These are phyloP conservation scores for Noctua janthina DNA, from an alignment of 2,888 invertebrate species.

Conservation along the genomic window DNA sequence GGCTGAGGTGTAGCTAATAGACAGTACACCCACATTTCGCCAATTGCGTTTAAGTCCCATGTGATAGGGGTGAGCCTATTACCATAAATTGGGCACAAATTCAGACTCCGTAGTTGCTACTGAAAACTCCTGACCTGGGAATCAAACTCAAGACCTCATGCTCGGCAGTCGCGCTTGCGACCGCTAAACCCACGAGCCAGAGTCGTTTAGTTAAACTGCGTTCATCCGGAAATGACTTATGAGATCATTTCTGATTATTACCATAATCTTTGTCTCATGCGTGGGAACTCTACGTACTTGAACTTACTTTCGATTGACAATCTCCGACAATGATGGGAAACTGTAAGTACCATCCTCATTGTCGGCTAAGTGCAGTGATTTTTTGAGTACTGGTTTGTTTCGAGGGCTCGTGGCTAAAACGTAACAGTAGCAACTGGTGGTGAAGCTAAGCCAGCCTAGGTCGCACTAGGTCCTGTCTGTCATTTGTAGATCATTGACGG, in stretches of 20 bases:
- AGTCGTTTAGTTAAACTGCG: neutral
- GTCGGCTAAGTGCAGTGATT: slow-evolving; percentile 33
- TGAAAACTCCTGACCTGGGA: neutral
- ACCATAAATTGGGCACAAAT: neutral
- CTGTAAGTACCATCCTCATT: slow-evolving; percentile 38
- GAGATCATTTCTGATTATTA: slow-evolving; percentile 34
- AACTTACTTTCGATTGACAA: slow-evolving; percentile 65
- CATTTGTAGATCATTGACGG: neutral
- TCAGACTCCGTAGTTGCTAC: neutral
- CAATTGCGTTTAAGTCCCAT: neutral
- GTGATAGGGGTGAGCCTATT: neutral
- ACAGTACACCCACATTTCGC: neutral
- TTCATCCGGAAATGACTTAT: slow-evolving; percentile 25
- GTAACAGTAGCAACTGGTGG: neutral
- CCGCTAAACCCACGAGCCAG: neutral
- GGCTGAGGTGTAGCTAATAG: neutral
- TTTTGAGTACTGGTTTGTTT: slow-evolving; percentile 15
- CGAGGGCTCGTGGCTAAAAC: neutral
- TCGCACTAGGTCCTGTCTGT: neutral
- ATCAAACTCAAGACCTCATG: neutral
- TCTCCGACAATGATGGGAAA: slow-evolving; percentile 56
- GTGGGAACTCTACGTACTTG: slow-evolving; percentile 64
- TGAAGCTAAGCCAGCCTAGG: neutral
- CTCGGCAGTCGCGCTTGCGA: fast-evolving
- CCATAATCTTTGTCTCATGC: slow-evolving; percentile 47